These are phyloP conservation scores for Megalops cyprinoides DNA, from an alignment of 2,797 vertebrate species.

Conservation along the genomic window DNA sequence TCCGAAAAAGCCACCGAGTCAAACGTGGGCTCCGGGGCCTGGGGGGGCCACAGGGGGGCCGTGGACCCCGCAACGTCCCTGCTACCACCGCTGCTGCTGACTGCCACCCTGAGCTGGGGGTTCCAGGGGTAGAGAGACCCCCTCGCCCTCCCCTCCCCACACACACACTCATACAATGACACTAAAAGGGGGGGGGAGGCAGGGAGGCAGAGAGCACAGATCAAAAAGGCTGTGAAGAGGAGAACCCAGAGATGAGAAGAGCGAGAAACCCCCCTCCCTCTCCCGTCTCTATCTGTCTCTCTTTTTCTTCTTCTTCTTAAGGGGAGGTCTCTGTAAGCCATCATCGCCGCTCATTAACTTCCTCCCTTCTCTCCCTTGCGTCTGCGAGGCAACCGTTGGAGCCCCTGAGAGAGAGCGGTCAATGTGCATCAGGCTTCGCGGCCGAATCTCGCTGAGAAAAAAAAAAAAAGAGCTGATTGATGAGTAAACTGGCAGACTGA, in stretches of 20 bases:
- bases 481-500: background rate
- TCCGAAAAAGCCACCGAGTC: slow-evolving; percentile 72
- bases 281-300: slow-evolving; percentile 7
- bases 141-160: slow-evolving; percentile 36
- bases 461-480: background rate
- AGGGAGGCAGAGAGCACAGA: slow-evolving; percentile 10
- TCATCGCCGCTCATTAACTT: background rate
- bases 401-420: background rate
- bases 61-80: slow-evolving; percentile 43
- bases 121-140: slow-evolving; percentile 55
- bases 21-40: slow-evolving; percentile 67
- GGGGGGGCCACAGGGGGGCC: slow-evolving; percentile 41
- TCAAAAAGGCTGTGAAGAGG: background rate
- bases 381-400: background rate
- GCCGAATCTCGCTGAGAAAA: background rate
- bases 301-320: background rate
- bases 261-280: slow-evolving; percentile 25
- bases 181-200: slow-evolving; percentile 39
- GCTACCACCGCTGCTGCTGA: slow-evolving; percentile 54
- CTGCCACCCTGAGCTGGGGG: slow-evolving; percentile 62
- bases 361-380: background rate
- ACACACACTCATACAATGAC: slow-evolving; percentile 10
- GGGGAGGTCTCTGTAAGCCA: slow-evolving; percentile 9
- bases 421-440: background rate
- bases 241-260: slow-evolving; percentile 26